Percentiles rank a stretch among this genome's conserved stretches.
Conservation (phyloP, 2,888 invertebrate species). For the Drosophila nr. perissopoda region DNA sequence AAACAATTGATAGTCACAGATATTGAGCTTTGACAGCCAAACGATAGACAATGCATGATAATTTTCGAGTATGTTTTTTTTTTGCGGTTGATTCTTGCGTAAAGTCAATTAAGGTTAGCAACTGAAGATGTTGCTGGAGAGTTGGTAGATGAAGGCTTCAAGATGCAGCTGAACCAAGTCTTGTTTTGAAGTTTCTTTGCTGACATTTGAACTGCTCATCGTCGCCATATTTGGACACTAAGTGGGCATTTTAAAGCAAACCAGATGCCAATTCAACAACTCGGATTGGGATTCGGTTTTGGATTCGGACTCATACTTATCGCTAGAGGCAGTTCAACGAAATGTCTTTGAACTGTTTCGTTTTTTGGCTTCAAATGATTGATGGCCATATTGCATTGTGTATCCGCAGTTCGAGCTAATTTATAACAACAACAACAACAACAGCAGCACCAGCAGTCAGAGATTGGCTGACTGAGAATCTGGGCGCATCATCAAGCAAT, state of each 20-base stretch:
- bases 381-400: slow-evolving; percentile 74
- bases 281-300: slow-evolving; percentile 1
- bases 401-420: slow-evolving; percentile 75
- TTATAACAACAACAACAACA: slow-evolving; percentile 70
- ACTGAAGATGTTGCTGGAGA: slow-evolving; percentile 22
- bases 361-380: slow-evolving; percentile 56
- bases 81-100: slow-evolving; percentile 51
- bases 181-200: slow-evolving; percentile 41
- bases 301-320: slow-evolving; percentile 27
- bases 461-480: slow-evolving; percentile 49
- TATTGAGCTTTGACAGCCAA: slow-evolving; percentile 78
- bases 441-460: slow-evolving; percentile 38
- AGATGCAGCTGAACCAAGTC: slow-evolving; percentile 54
- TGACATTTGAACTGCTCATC: slow-evolving; percentile 65
- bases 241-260: slow-evolving; percentile 55
- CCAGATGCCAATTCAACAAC: slow-evolving; percentile 45
- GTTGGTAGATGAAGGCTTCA: slow-evolving; percentile 54
- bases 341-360: slow-evolving; percentile 64
- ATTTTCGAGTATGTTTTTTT: slow-evolving; percentile 47
- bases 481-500: slow-evolving; percentile 62
- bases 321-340: slow-evolving; percentile 61
- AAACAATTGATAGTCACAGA: slow-evolving; percentile 80
- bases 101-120: slow-evolving; percentile 75
- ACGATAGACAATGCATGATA: slow-evolving; percentile 75
- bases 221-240: slow-evolving; percentile 63